Evolutionary conservation across 2,113 vertebrate genomes (phyloP).

Genomic region (Parotia lawesii): DNA sequence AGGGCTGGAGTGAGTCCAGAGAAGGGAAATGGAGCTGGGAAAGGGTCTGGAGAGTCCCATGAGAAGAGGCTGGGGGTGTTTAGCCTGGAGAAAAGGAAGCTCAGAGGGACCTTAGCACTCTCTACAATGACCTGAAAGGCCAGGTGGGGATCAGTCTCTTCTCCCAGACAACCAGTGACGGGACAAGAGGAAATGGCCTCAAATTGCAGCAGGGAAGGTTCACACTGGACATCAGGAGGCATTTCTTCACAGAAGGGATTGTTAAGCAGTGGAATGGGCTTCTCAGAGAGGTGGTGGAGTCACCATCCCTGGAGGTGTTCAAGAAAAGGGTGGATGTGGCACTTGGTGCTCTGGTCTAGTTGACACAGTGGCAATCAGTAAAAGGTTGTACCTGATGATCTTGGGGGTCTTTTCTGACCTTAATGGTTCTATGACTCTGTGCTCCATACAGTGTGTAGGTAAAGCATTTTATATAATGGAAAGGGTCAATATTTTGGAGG

Average conservation of each 20-base stretch:
- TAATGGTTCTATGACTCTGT: not conserved
- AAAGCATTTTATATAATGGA: not conserved
- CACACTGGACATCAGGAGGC: not conserved
- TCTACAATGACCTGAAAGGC: not conserved
- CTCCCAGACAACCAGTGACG: rapidly evolving
- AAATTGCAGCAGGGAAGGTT: not conserved
- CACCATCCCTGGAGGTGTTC: not conserved
- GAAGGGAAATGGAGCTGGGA: not conserved
- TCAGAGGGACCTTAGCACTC: not conserved
- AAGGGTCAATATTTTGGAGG: not conserved
- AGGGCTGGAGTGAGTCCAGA: not conserved
- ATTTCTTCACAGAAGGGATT: not conserved
- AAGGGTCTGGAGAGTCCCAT: not conserved
- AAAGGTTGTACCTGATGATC: not conserved
- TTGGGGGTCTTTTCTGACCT: not conserved
- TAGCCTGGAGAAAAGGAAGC: not conserved
- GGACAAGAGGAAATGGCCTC: not conserved
- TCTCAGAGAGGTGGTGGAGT: not conserved
- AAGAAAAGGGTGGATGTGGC: not conserved
- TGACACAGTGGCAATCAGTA: rapidly evolving
- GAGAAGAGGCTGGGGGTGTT: not conserved
- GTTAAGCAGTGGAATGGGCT: not conserved
- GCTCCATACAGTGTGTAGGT: not conserved
- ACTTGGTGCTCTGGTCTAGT: not conserved
- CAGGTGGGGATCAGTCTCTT: not conserved